Evolutionary conservation across 2,113 vertebrate genomes (phyloP).

Genomic region (Cebus imitator): DNA sequence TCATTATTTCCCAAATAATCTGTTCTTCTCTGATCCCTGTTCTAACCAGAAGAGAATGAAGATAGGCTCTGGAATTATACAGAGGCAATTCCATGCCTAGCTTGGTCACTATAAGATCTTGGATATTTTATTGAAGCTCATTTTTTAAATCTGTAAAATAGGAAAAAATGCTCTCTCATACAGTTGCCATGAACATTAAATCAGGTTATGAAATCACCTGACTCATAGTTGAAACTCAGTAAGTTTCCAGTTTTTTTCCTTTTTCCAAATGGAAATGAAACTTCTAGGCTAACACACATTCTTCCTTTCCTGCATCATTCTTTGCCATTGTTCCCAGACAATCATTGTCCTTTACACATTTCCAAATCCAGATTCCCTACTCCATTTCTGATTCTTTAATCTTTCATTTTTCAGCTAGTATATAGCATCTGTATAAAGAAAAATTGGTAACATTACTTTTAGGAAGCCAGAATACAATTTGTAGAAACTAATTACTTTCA

Average conservation of each 20-base stretch:
- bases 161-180: background rate
- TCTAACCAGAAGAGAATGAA: background rate
- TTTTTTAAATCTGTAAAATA: constrained; percentile 11
- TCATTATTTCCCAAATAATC: background rate
- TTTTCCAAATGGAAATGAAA: background rate
- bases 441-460: background rate
- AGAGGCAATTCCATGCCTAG: background rate
- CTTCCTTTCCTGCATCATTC: background rate
- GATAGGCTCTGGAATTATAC: background rate
- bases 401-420: background rate
- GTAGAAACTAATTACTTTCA: background rate
- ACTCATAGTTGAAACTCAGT: background rate
- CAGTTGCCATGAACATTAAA: background rate
- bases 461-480: background rate
- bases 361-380: background rate
- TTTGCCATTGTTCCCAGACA: background rate
- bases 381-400: background rate
- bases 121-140: background rate
- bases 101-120: background rate
- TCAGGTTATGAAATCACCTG: background rate
- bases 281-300: background rate
- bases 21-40: background rate
- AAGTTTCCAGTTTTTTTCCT: background rate
- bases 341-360: background rate
- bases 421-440: background rate